Evolutionary conservation across 2,113 vertebrate species (phyloP), one percentile per base, ranked within the genome.

Genomic region (Labrus mixtus): DNA sequence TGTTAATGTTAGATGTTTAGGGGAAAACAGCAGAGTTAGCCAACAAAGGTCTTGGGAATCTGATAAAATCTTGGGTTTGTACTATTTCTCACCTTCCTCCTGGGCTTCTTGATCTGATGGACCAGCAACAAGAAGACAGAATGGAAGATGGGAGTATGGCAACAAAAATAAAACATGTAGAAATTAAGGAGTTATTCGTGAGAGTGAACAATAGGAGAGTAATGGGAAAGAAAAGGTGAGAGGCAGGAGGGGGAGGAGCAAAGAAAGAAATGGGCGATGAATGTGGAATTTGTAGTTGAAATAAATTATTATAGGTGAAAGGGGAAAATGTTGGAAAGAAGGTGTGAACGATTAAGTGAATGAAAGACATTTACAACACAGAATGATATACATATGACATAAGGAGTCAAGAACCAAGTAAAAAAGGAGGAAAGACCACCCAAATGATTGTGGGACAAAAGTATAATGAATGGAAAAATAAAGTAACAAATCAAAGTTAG

Each of bases 101-200:
- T 81, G 84, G 53, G 76, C 86, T 10, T 91, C 86, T 88, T 88
- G 80, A 85, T 91, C 88, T 91, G 87, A 78, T 8, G 80, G 60
- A 73, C 3, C 76, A 68, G 58, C 48, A 19, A 79, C 45, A 72
- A 63, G 46, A 50, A 77, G 50, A 76, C 16, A 71, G 12, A 62
- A 61, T 78, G 51, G 70, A 66, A 69, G 8, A 75, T 71, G 78
- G 36, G 22, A 23, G 58, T 29, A 71, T 53, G 76, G 29, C 6
- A 54, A 50, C 46, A 39, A 12, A 15, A 25, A 54, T 15, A 22
- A 61, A 13, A 66, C 48, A 62, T 48, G 61, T 59, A 54, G 64
- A 54, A 61, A 48, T 3, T 6, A 65, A 64, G 41, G 36, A 57
- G 56, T 37, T 36, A 63, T 65, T 74, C 19, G 57, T 37, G 22